Percentiles rank a stretch among this genome's conserved stretches.
These are phyloP conservation scores for Pristionchus mayeri DNA, from an alignment of 2,888 invertebrate genomes.

Conservation along the genomic window DNA sequence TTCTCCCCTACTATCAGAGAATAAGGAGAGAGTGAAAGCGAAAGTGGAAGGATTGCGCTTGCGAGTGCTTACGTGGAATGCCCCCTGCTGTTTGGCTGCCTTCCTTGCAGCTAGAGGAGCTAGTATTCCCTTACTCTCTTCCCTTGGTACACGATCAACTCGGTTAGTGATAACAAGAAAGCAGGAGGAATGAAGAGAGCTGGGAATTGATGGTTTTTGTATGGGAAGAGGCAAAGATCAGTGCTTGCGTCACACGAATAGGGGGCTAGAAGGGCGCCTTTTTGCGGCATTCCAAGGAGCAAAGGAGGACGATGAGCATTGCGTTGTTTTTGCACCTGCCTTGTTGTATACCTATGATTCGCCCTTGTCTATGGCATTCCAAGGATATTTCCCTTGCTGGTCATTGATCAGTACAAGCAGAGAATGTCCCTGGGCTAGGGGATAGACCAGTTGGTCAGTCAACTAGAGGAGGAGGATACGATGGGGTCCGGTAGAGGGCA, in stretches of 20 bases:
- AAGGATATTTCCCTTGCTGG: neutral
- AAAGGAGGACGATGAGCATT: neutral
- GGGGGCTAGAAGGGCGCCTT: neutral
- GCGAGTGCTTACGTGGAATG: neutral
- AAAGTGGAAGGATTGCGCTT: constrained; percentile 21
- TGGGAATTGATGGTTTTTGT: neutral
- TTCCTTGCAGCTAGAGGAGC: too few relatives aligned
- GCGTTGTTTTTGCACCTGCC: neutral
- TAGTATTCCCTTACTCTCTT: neutral
- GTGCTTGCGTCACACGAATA: neutral
- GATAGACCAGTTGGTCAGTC: neutral
- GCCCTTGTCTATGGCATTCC: neutral
- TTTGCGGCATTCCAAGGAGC: neutral
- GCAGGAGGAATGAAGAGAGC: too few relatives aligned
- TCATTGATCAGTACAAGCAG: neutral
- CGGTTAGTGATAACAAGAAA: neutral
- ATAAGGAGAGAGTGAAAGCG: neutral
- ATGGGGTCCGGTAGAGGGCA: constrained; percentile 24
- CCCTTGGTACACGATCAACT: neutral
- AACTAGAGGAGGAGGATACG: neutral
- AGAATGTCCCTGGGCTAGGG: neutral
- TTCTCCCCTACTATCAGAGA: neutral
- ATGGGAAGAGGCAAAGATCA: neutral
- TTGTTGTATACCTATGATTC: neutral
- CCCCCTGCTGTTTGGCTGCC: neutral